These are phyloP conservation scores for Monopis laevigella DNA, from an alignment of 2,888 invertebrate genomes.

Conservation along the genomic window DNA sequence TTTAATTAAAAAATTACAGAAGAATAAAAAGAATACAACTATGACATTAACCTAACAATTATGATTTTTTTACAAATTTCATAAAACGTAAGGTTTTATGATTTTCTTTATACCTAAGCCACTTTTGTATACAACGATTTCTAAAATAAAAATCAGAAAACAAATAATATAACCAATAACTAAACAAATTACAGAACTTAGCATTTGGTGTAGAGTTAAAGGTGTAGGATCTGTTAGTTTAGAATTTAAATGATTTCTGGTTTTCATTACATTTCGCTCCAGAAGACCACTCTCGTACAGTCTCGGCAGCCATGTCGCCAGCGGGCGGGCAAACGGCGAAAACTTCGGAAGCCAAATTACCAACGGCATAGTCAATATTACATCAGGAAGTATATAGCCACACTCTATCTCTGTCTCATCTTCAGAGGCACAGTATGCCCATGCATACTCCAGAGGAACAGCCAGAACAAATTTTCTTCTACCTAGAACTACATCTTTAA, in stretches of 20 bases:
- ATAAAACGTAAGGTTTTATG: too few species aligned
- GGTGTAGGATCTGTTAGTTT: slow-evolving; percentile 33
- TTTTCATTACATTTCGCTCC: slow-evolving; percentile 26
- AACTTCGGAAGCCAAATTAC: slow-evolving; percentile 42
- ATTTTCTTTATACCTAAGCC: too few species aligned
- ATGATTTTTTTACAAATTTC: too few species aligned
- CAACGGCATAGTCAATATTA: slow-evolving; percentile 40
- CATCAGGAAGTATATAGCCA: slow-evolving; percentile 39
- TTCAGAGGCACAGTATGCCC: slow-evolving; percentile 33
- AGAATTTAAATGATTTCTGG: not conserved
- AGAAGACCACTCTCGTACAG: slow-evolving; percentile 40
- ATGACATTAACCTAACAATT: too few species aligned
- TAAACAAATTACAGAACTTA: slow-evolving; percentile 38
- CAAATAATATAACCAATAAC: slow-evolving; percentile 32
- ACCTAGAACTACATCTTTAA: slow-evolving; percentile 33
- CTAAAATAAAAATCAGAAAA: slow-evolving; percentile 29
- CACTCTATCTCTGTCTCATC: slow-evolving; percentile 40
- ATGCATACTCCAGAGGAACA: slow-evolving; percentile 40
- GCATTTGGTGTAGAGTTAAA: slow-evolving; percentile 31
- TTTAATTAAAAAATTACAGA: too few species aligned
- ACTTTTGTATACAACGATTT: slow-evolving; percentile 27
- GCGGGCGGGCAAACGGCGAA: slow-evolving; percentile 32
- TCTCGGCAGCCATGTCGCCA: slow-evolving; percentile 37
- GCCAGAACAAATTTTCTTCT: slow-evolving; percentile 38
- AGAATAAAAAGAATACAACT: too few species aligned